Evolutionary conservation across 2,888 invertebrate species (phyloP), one percentile per base, ranked within the genome.

Genomic region (Anoplius nigerrimus): DNA sequence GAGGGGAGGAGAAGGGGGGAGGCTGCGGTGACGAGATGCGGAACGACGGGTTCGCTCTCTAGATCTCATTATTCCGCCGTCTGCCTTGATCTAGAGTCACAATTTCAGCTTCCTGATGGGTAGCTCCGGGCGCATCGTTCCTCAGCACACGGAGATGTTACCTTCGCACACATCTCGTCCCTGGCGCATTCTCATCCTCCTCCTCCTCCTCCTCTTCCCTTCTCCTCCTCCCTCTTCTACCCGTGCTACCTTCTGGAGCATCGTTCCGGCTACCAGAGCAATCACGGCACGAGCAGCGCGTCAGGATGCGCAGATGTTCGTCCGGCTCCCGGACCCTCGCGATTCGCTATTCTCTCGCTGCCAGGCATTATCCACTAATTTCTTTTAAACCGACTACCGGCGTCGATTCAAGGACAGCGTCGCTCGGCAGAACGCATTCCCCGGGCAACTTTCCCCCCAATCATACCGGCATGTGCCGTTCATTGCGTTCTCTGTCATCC

Each of bases 221-320:
- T 6, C 43, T 15, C 21, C 48, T 48, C 34, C 11, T 13, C 34
- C 11, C 34, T 34, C 34, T 13, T 13, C 1, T 34, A 34, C 34
- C 11, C 34, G 34, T 1, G 4, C 11, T 34, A 6, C 34, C 34
- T n/a, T n/a, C n/a, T n/a, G n/a, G n/a, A 34, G 6, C 4, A 13
- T 34, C 34, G 34, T 34, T 34, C 34, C 34, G n/a, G 34, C 34
- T 34, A 34, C 34, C 34, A 43, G 34, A 34, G 34, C 34, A 34
- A 34, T 34, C 34, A 34, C 34, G 81, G 81, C 81, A 79, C 82
- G 74, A 83, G 79, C 79, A 80, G 34, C 75, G 67, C 76, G 83
- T 83, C 80, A 76, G 78, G 55, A 67, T 55, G 71, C 56, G 81
- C 80, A 81, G 79, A 81, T 82, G 81, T 76, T 62, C 71, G 56